phyloP scores from a whole-genome alignment of 2,113 vertebrate species.

The Mesembrinibis cayennensis region DNA sequence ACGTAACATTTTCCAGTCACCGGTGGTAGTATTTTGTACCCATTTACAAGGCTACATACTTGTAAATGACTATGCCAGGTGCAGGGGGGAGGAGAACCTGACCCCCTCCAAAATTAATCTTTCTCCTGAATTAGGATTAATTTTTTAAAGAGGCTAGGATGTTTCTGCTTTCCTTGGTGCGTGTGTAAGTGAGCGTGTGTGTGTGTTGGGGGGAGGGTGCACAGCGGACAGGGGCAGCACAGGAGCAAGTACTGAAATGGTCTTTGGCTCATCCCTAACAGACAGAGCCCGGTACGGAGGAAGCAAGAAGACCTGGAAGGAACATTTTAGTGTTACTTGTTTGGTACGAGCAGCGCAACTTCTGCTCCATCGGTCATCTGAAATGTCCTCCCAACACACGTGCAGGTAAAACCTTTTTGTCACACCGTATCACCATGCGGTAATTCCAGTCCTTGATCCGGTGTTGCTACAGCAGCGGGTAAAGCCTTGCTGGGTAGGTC shows the following conservation, averaged over 20 bases:
- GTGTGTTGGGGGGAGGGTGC: not conserved
- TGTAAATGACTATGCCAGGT: conserved; percentile 43
- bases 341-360: not conserved
- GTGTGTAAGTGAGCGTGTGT: not conserved
- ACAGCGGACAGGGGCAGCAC: rapidly evolving
- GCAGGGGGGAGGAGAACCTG: not conserved
- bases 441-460: not conserved
- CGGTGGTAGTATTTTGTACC: not conserved
- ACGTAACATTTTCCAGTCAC: conserved; percentile 21
- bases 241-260: not conserved
- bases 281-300: rapidly evolving
- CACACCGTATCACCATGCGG: rapidly evolving
- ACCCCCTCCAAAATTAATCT: not conserved
- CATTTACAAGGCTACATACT: not conserved
- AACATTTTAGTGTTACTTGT: not conserved
- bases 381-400: not conserved
- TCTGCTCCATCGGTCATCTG: not conserved
- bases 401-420: not conserved
- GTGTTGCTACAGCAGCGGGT: not conserved
- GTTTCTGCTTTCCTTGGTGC: not conserved
- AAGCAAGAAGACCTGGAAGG: not conserved
- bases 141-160: conserved; percentile 9
- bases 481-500: not conserved
- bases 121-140: not conserved
- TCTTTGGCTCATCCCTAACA: not conserved